These are phyloP conservation scores for Gymnorhina tibicen DNA, from an alignment of 2,113 vertebrate genomes.

Conservation along the genomic window DNA sequence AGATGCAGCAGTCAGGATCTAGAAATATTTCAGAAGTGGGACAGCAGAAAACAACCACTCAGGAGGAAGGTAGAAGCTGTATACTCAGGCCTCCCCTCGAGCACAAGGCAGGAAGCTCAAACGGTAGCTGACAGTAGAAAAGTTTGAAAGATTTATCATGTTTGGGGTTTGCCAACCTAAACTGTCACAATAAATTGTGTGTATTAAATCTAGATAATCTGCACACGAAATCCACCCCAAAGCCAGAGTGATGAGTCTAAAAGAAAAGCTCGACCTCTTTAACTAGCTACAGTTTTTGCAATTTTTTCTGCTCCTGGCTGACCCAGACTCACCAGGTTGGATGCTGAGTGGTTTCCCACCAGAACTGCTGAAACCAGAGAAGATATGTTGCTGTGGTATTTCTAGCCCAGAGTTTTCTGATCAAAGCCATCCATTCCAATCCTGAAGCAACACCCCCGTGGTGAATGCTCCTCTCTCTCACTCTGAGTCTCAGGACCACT, in stretches of 20 bases:
- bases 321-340: not conserved
- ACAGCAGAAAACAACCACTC: rapidly evolving
- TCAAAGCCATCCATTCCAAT: not conserved
- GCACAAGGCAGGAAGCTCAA: not conserved
- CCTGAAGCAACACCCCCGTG: not conserved
- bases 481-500: not conserved
- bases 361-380: not conserved
- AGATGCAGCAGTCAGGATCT: not conserved
- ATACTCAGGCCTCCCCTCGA: not conserved
- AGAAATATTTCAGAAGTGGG: not conserved
- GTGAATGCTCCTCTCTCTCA: not conserved
- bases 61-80: not conserved
- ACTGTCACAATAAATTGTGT: not conserved
- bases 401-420: not conserved
- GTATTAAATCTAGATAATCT: not conserved
- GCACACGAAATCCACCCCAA: not conserved
- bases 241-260: not conserved
- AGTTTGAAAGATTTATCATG: not conserved
- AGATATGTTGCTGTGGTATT: not conserved
- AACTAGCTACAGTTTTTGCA: not conserved
- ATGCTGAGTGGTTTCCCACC: not conserved
- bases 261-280: not conserved
- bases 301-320: not conserved
- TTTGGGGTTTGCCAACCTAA: not conserved
- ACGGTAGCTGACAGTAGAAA: not conserved